Evolutionary conservation across 2,888 invertebrate genomes (phyloP).

Genomic region (Andrena trimmerana): DNA sequence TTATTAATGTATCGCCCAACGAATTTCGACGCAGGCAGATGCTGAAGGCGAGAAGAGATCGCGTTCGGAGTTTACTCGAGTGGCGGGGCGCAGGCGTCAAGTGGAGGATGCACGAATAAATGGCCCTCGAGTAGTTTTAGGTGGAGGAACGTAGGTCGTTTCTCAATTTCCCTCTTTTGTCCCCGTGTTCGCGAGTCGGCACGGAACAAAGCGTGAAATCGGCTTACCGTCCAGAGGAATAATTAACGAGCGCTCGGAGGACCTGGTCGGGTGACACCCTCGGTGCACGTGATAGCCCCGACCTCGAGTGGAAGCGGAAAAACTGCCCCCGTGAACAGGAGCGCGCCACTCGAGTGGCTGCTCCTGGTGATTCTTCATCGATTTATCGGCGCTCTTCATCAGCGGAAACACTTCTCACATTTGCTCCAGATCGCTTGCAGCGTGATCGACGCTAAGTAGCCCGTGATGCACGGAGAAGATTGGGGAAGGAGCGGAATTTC

Average conservation of each 20-base stretch:
- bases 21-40: background rate
- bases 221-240: constrained; percentile 50
- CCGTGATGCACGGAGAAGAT: background rate
- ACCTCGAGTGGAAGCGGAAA: constrained; percentile 70
- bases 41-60: background rate
- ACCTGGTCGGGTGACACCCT: constrained; percentile 43
- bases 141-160: constrained; percentile 29
- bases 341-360: constrained; percentile 19
- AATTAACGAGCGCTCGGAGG: constrained; percentile 67
- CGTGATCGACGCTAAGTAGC: constrained; percentile 29
- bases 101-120: constrained; percentile 39
- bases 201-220: constrained; percentile 54
- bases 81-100: constrained; percentile 12
- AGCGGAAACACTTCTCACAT: constrained; percentile 52
- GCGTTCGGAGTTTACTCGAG: constrained; percentile 13
- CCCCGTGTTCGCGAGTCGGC: constrained; percentile 44
- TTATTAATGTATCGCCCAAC: background rate
- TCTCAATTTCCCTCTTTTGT: constrained; percentile 54
- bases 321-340: constrained; percentile 25
- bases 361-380: constrained; percentile 20
- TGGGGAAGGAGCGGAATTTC: background rate
- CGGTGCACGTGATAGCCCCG: constrained; percentile 39
- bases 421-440: background rate
- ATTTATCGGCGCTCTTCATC: constrained; percentile 40
- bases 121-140: constrained; percentile 1